Conservation (phyloP, 2,797 vertebrate genomes). For the Synaphobranchus kaupii region DNA sequence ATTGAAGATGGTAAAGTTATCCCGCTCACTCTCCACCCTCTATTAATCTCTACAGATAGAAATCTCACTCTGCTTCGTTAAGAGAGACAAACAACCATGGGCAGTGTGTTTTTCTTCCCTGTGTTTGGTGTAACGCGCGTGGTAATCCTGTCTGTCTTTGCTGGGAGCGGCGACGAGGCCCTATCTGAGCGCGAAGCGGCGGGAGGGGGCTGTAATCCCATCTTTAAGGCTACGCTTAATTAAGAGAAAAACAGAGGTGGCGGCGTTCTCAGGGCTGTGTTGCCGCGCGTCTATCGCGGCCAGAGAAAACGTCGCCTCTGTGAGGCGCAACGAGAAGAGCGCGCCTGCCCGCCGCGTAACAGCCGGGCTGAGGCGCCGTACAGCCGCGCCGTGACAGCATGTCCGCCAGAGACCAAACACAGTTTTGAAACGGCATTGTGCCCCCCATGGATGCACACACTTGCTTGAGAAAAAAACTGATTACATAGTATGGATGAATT, state of each 20-base stretch:
- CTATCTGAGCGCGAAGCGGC: not conserved
- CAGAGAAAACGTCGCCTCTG: not conserved
- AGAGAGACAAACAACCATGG: constrained; percentile 24
- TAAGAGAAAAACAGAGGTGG: constrained; percentile 20
- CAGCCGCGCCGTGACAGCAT: not conserved
- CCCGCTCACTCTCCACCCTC: not conserved
- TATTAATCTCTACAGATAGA: not conserved
- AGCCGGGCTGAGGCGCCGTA: not conserved
- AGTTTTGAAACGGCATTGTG: not conserved
- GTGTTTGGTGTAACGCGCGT: constrained; percentile 8
- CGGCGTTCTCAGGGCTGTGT: not conserved
- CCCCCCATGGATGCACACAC: not conserved
- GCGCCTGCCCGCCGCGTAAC: not conserved
- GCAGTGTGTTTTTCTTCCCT: constrained; percentile 10
- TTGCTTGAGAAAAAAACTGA: not conserved
- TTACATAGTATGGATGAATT: not conserved
- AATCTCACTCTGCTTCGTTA: constrained; percentile 23
- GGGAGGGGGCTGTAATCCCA: constrained; percentile 23
- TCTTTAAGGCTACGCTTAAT: constrained; percentile 19
- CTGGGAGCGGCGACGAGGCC: not conserved
- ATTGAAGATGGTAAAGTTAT: constrained; percentile 2
- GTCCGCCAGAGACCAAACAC: not conserved
- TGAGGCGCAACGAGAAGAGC: not conserved
- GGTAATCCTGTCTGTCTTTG: constrained; percentile 26
- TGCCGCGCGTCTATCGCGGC: not conserved